Base-by-base conservation (phyloP, 2,888 invertebrate genomes). In the Acholoe squamosa region DNA sequence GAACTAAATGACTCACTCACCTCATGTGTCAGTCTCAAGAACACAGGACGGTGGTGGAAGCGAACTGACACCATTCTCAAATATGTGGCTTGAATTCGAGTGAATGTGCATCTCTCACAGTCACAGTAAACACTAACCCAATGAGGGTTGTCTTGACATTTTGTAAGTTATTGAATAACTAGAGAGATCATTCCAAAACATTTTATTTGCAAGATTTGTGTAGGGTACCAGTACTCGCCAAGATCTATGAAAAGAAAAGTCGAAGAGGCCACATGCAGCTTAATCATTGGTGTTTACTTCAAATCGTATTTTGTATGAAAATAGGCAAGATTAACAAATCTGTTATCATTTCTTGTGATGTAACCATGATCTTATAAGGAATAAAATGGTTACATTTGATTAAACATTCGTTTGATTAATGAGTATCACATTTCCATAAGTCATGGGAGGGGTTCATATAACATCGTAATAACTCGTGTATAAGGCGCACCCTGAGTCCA, bases 221-320 rank as follows among this genome's bases (percentile, higher is more conserved):
- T n/a, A 76, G 28, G 28, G 31, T 76, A 76, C 25, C n/a, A n/a
- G n/a, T n/a, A n/a, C 43, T 3, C 10, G 5, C 43, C 43, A 7
- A 43, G 43, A 43, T 7, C 76, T 14, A 31, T 31, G 25, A 31
- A 76, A 19, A 25, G n/a, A 71, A 28, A 71, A 71, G 28, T 71
- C 7, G 25, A 28, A 14, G 71, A 71, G 71, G 71, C 71, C 71
- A 71, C 71, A 14, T 28, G 31, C 71, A 71, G 71, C 71, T 80
- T 80, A 80, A 80, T 80, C 22, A 80, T 80, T 80, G 34, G 43
- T 80, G 80, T 80, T 80, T 80, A 80, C 43, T 77, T 80, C 19
- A 43, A 80, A 80, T 14, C 71, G 31, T 71, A 71, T 71, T 71
- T 71, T 71, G 28, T 71, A 71, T 71, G 25, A 28, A 71, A 28